Conservation (phyloP, 2,797 vertebrate genomes). For the Sciurus carolinensis region DNA sequence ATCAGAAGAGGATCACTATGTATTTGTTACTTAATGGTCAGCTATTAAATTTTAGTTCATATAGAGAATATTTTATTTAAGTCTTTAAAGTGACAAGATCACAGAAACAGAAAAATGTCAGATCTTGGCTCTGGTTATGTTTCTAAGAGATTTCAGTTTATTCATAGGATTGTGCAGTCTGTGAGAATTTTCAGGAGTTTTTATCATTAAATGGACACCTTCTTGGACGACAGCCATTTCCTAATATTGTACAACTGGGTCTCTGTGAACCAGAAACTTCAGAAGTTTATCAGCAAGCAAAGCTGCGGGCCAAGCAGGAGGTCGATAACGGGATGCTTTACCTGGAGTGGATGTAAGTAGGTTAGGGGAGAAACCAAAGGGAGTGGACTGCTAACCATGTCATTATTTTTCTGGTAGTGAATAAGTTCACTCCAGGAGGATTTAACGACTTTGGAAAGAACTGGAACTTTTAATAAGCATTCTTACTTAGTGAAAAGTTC, state of each 20-base stretch:
- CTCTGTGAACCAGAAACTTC: slow-evolving; percentile 94
- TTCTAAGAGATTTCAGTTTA: slow-evolving; percentile 78
- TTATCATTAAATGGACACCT: slow-evolving; percentile 97
- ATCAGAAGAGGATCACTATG: slow-evolving; percentile 14
- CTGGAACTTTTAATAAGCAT: slow-evolving; percentile 74
- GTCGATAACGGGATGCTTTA: slow-evolving; percentile 92
- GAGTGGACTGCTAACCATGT: slow-evolving; percentile 11
- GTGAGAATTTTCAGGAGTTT: slow-evolving; percentile 98
- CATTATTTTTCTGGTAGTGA: slow-evolving; percentile 62
- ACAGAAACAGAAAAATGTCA: slow-evolving; percentile 73
- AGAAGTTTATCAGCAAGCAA: slow-evolving; percentile 95
- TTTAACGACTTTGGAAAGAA: slow-evolving; percentile 63
- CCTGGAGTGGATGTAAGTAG: slow-evolving; percentile 96
- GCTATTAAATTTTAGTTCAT: slow-evolving; percentile 65
- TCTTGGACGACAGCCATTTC: slow-evolving; percentile 95
- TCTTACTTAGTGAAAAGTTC: slow-evolving; percentile 64
- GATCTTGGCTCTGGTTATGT: slow-evolving; percentile 57
- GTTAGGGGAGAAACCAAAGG: slow-evolving; percentile 64
- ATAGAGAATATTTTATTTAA: slow-evolving; percentile 64
- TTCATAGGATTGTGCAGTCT: slow-evolving; percentile 92
- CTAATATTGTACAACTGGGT: slow-evolving; percentile 96
- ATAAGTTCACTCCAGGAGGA: slow-evolving; percentile 53
- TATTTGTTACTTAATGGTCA: slow-evolving; percentile 63
- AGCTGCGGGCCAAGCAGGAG: slow-evolving; percentile 90
- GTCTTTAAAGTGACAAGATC: slow-evolving; percentile 67